Evolutionary conservation across 53 echinoderm and acorn worm species (phyloP).

Genomic region (Arbacia lixula): DNA sequence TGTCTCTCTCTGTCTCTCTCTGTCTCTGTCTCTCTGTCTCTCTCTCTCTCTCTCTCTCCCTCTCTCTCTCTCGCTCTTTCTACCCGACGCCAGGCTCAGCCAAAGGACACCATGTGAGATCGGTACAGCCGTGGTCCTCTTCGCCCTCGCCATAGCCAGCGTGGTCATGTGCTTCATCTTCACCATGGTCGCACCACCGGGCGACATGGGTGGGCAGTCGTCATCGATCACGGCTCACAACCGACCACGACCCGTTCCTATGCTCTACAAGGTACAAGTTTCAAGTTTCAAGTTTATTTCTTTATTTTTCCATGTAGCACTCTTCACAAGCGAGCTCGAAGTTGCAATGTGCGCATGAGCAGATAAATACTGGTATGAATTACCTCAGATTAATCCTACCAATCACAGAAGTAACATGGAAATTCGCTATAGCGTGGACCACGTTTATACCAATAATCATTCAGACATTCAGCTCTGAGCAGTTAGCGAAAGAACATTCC

Average conservation of each 20-base stretch:
- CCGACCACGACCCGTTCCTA: neutral
- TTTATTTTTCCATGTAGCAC: no score
- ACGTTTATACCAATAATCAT: no score
- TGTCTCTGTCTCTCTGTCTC: neutral
- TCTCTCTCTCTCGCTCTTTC: neutral
- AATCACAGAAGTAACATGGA: no score
- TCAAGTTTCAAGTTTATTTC: no score
- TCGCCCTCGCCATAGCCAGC: constrained; percentile 29
- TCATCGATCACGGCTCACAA: neutral
- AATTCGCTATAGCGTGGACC: no score
- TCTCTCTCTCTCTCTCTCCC: neutral
- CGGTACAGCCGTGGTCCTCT: constrained; percentile 11
- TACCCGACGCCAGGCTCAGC: constrained; percentile 18
- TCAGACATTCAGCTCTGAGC: no score
- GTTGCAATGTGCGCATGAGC: no score
- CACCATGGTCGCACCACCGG: constrained; percentile 42
- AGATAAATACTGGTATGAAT: no score
- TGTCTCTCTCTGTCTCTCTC: neutral
- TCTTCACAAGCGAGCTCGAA: no score
- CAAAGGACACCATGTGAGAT: constrained; percentile 33
- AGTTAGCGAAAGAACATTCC: no score
- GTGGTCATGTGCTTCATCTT: constrained; percentile 38
- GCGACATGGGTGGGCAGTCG: neutral
- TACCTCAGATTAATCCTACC: no score
- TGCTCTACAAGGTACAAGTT: constrained; percentile 20